Evolutionary conservation across 2,797 vertebrate genomes (phyloP), one percentile per base, ranked within the genome.

Genomic region (Chromis chromis): DNA sequence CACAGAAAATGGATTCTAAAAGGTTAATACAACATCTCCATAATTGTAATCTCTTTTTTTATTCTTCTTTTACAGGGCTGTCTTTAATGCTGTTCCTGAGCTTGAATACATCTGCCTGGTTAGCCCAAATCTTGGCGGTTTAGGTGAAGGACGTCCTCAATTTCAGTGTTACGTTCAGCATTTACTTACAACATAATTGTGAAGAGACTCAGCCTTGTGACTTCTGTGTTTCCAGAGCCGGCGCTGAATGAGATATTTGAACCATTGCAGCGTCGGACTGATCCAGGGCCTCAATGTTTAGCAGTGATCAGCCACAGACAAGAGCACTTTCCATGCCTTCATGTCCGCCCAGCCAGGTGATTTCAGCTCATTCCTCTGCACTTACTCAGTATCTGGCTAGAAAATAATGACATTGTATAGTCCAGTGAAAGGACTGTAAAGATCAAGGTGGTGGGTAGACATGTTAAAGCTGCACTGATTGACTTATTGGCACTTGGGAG

Each of bases 21-120:
- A 12, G 33, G 33, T 36, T 11, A 36, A 36, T 36, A 11, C 11
- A 36, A 36, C 5, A 31, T 14, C 3, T 52, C 22, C 4, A 4
- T 42, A 42, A 22, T 16, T 11, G 1, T 12, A 3, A 27, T 11
- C 28, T 4, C 48, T n/a, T 11, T 24, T n/a, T 3, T 14, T 25
- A 11, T 52, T 22, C 0, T 42, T 2, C 21, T 52, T 21, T 17
- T 33, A 24, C 84, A 98, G 98, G 89, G 93, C 91, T 0, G 95
- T 94, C 55, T 99, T 98, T 83, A 92, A 89, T 53, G 91, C 91
- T 0, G 72, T 96, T 6, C 79, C 94, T 66, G 96, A 98, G 65
- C 91, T 99, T n/a, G 92, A 98, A 14, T 92, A 95, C 74, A 77
- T 98, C 88, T 96, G 95, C 78, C 94, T 99, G 66, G 70, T 97